Evolutionary conservation across 2,888 invertebrate species (phyloP), one percentile per base, ranked within the genome.

Genomic region (Cheilosia soror): DNA sequence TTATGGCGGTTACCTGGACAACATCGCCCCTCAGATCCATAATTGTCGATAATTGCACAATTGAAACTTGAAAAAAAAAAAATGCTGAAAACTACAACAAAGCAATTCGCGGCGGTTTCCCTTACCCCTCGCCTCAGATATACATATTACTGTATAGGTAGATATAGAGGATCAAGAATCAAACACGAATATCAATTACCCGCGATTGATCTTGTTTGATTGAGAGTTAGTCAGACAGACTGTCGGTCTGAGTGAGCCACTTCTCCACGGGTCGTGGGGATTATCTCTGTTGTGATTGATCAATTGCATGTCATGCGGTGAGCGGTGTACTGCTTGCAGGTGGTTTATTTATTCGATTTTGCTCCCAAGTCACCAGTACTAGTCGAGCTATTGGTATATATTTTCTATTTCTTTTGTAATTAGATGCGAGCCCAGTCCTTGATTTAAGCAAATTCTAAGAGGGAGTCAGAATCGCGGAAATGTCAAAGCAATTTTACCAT

Each of bases 21-120:
- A 66, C 71, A 84, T 80, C 71, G 37, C 71, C 44, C 49, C 42
- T 44, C 15, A 5, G 72, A 81, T 81, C 72, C 71, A 81, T 81
- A 85, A 85, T 85, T 85, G 81, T 85, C 81, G 85, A 85, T 85
- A 81, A 85, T 85, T 85, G 85, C 81, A 85, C 85, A 80, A 68
- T 75, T 80, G 71, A 60, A 77, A 62, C 62, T 66, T 47, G 76
- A 80, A 65, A 37, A 37, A 37, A 37, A 33, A 20, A 37, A 11
- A 11, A 2, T 0, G 4, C 11, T 37, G 1, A 11, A 68, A 72
- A 31, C 72, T 72, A 62, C 81, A 81, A 72, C 81, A 85, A 85
- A 85, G 80, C 81, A 37, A 80, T 80, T 75, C 40, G 80, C 11
- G 73, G 60, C 51, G 75, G 58, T 68, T 55, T 6, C 13, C 37